Evolutionary conservation across 1,140 invertebrate species (phyloP).

Genomic region (Cyclina sinensis): DNA sequence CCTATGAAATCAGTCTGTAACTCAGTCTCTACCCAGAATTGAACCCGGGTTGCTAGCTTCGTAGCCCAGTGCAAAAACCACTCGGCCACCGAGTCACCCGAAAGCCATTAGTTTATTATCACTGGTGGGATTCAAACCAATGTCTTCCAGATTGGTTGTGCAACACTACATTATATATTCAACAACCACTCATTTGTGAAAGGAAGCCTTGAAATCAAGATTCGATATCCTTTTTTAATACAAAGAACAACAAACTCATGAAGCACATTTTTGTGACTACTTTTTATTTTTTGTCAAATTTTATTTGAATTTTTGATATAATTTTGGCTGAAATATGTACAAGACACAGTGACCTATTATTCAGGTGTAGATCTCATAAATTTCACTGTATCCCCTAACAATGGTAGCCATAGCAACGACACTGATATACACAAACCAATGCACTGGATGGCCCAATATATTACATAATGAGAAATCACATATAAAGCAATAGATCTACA

Average conservation of each 20-base stretch:
- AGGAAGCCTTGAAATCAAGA: too few species aligned
- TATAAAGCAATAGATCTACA: conserved; percentile 19
- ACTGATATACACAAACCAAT: conserved; percentile 24
- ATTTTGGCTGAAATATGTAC: conserved; percentile 55
- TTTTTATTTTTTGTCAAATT: conserved; percentile 59
- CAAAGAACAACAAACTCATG: conserved; percentile 1
- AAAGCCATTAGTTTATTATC: too few species aligned
- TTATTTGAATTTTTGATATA: conserved; percentile 57
- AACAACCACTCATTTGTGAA: too few species aligned
- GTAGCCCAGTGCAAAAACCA: too few species aligned
- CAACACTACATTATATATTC: too few species aligned
- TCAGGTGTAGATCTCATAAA: conserved; percentile 23
- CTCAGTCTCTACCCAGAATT: too few species aligned
- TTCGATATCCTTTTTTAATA: too few species aligned
- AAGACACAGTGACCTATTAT: conserved; percentile 26
- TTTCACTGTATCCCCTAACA: conserved; percentile 36
- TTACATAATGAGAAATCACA: conserved; percentile 21
- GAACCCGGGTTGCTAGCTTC: too few species aligned
- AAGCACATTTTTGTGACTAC: conserved; percentile 41
- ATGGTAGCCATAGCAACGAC: conserved; percentile 39
- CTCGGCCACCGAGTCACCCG: too few species aligned
- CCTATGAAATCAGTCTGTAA: too few species aligned
- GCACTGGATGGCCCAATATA: conserved; percentile 29
- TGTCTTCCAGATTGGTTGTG: too few species aligned
- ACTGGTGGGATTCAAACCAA: too few species aligned